A percentile compares a stretch with the other conserved stretches of the same genome.
These are phyloP conservation scores for Ormyrus pomaceus DNA, from an alignment of 2,888 invertebrate genomes.

Conservation along the genomic window DNA sequence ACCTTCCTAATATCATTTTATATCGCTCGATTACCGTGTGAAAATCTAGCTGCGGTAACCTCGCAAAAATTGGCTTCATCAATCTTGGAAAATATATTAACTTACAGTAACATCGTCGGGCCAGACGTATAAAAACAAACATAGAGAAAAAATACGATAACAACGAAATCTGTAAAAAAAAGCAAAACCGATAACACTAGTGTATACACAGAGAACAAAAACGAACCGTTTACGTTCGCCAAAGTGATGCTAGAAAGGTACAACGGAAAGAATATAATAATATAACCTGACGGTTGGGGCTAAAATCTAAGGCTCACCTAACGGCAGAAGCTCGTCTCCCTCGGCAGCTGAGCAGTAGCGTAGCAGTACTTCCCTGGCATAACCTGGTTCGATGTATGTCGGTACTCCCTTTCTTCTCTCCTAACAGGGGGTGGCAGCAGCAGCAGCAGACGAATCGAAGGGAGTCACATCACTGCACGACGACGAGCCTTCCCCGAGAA, in stretches of 20 bases:
- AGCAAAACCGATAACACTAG: neutral
- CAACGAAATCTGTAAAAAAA: neutral
- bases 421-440: neutral
- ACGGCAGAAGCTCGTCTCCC: slow-evolving; percentile 43
- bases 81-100: neutral
- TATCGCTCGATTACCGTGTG: neutral
- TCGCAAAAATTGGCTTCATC: slow-evolving; percentile 12
- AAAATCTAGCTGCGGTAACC: slow-evolving; percentile 24
- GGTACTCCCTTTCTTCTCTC: neutral
- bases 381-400: slow-evolving; percentile 42
- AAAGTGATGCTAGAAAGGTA: too few relatives aligned
- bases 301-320: slow-evolving; percentile 40
- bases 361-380: slow-evolving; percentile 35
- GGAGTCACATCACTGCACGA: too few relatives aligned
- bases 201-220: too few relatives aligned
- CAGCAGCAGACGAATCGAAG: too few relatives aligned
- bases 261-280: too few relatives aligned
- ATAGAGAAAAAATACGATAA: neutral
- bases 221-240: too few relatives aligned
- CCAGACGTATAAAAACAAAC: neutral
- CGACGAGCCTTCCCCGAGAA: too few relatives aligned
- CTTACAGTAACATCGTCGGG: neutral
- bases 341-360: slow-evolving; percentile 25
- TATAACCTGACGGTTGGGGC: too few relatives aligned
- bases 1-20: neutral